phyloP scores from a whole-genome alignment of 2,888 invertebrate genomes.

The Rotaria socialis region DNA sequence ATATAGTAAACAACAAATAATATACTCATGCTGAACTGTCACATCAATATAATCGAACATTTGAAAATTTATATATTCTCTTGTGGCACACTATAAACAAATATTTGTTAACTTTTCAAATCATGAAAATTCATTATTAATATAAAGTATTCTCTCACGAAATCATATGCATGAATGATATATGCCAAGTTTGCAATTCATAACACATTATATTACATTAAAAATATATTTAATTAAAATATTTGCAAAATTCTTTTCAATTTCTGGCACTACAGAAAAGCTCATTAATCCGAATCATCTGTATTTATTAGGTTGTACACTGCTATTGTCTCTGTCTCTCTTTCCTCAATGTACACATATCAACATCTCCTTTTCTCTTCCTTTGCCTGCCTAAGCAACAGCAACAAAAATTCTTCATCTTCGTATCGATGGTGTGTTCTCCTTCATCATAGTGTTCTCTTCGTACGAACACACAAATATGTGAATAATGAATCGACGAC shows the following conservation, averaged over 20 bases:
- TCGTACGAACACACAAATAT: not conserved
- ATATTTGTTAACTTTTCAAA: not conserved
- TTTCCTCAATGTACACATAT: not conserved
- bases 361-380: not conserved
- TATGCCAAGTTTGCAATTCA: no score
- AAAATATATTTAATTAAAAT: not conserved
- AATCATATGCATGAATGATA: no score
- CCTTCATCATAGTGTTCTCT: not conserved
- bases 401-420: not conserved
- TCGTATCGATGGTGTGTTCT: not conserved
- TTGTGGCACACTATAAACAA: not conserved
- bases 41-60: not conserved
- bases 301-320: not conserved
- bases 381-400: not conserved
- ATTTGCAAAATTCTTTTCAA: not conserved
- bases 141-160: not conserved
- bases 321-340: not conserved
- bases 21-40: not conserved
- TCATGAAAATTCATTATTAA: not conserved
- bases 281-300: not conserved
- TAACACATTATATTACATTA: no score
- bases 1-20: not conserved
- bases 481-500: slow-evolving; percentile 27
- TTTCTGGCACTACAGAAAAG: not conserved
- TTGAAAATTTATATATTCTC: not conserved